Percentiles rank a stretch among this genome's conserved stretches.
Evolutionary conservation across 2,113 vertebrate species (phyloP).

Genomic region (Ancistrus triradiatus): DNA sequence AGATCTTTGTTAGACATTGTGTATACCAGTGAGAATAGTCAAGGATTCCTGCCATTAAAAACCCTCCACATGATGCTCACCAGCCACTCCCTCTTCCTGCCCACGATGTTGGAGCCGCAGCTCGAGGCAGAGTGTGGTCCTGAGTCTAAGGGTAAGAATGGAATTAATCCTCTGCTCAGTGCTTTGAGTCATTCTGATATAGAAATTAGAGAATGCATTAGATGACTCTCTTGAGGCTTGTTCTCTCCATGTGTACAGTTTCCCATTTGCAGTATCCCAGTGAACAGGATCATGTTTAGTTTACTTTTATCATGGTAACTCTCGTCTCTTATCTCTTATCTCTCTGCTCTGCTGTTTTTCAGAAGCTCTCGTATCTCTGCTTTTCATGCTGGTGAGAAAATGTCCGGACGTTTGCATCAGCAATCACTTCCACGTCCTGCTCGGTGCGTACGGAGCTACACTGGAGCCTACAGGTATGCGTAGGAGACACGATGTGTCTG

Average conservation of each 20-base stretch:
- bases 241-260: too few relatives aligned
- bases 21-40: conserved; percentile 57
- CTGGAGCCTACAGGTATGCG: conserved; percentile 77
- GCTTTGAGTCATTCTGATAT: neutral
- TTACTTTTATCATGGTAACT: too few relatives aligned
- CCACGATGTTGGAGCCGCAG: conserved; percentile 70
- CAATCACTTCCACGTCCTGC: conserved; percentile 80
- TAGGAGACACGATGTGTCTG: too few relatives aligned
- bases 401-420: conserved; percentile 76
- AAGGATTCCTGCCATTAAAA: conserved; percentile 66
- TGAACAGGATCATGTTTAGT: too few relatives aligned
- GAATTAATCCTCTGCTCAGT: neutral
- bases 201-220: too few relatives aligned
- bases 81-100: conserved; percentile 89
- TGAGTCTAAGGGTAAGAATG: conserved; percentile 71
- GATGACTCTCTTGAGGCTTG: too few relatives aligned
- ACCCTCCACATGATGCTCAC: conserved; percentile 83
- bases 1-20: conserved; percentile 60
- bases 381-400: conserved; percentile 74
- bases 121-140: conserved; percentile 49
- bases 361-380: conserved; percentile 80
- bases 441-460: conserved; percentile 87
- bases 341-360: conserved; percentile 51
- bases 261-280: too few relatives aligned
- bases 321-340: too few relatives aligned